These are phyloP conservation scores for Crax fasciolata DNA, from an alignment of 2,797 vertebrate genomes.

Conservation along the genomic window DNA sequence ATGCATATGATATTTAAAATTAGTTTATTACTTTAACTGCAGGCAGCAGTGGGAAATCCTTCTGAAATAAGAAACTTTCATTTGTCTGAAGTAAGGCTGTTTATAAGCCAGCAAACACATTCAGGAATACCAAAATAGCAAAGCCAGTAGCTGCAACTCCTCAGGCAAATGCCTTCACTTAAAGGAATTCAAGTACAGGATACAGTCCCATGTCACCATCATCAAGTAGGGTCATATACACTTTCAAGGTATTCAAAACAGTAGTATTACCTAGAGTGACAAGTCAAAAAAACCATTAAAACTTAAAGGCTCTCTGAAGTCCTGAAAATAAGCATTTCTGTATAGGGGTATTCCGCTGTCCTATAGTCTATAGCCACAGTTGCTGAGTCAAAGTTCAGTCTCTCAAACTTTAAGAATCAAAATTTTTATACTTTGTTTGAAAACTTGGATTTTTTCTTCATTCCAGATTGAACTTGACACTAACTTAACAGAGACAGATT, in stretches of 20 bases:
- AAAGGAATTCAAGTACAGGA: not conserved
- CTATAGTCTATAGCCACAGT: not conserved
- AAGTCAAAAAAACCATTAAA: not conserved
- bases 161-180: not conserved
- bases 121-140: not conserved
- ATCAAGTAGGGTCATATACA: not conserved
- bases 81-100: not conserved
- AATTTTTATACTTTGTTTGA: not conserved
- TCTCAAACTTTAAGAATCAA: not conserved
- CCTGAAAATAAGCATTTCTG: not conserved
- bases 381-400: not conserved
- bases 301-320: not conserved
- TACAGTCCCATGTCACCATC: not conserved
- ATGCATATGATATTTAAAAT: not conserved
- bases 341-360: not conserved
- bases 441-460: not conserved
- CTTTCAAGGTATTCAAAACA: not conserved
- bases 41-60: not conserved
- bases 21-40: not conserved
- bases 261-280: not conserved
- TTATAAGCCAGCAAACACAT: not conserved
- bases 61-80: not conserved
- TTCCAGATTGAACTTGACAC: not conserved
- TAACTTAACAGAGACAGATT: not conserved
- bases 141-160: not conserved